Evolutionary conservation across 2,888 invertebrate genomes (phyloP).

Genomic region (Caenorhabditis zanzibari): DNA sequence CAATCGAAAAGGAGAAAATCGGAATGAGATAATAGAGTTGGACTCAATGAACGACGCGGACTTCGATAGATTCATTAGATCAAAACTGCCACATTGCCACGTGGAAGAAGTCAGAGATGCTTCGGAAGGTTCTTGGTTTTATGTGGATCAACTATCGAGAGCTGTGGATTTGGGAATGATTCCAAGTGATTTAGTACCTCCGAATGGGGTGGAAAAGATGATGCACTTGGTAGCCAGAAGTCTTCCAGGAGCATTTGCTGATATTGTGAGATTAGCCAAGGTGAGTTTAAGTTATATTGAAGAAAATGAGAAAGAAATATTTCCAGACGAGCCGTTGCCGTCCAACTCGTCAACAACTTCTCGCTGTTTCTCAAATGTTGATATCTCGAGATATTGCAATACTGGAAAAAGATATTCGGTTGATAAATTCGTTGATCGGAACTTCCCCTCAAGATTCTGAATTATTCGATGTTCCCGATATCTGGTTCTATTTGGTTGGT

Average conservation of each 20-base stretch:
- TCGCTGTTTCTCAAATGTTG: constrained; percentile 69
- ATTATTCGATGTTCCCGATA: constrained; percentile 45
- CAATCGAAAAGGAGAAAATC: constrained; percentile 8
- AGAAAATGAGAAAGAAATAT: neutral
- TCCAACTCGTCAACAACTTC: constrained; percentile 67
- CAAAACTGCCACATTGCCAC: constrained; percentile 66
- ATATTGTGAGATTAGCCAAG: constrained; percentile 47
- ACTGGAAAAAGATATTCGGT: constrained; percentile 59
- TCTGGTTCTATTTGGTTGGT: constrained; percentile 59
- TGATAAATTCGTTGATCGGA: constrained; percentile 39
- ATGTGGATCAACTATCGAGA: constrained; percentile 70
- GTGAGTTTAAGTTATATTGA: neutral
- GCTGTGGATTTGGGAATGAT: constrained; percentile 65
- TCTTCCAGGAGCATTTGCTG: constrained; percentile 57
- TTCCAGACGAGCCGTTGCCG: constrained; percentile 61
- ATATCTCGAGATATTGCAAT: constrained; percentile 53
- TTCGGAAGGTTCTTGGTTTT: constrained; percentile 73
- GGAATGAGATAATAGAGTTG: constrained; percentile 62
- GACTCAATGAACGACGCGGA: constrained; percentile 55
- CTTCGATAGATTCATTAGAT: constrained; percentile 67
- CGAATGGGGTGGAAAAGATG: constrained; percentile 63
- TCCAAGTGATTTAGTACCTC: constrained; percentile 44
- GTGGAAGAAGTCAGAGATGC: constrained; percentile 61
- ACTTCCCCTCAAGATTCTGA: constrained; percentile 18
- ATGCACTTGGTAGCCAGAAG: constrained; percentile 56